Evolutionary conservation across 2,113 vertebrate genomes (phyloP).

Genomic region (Apus apus): DNA sequence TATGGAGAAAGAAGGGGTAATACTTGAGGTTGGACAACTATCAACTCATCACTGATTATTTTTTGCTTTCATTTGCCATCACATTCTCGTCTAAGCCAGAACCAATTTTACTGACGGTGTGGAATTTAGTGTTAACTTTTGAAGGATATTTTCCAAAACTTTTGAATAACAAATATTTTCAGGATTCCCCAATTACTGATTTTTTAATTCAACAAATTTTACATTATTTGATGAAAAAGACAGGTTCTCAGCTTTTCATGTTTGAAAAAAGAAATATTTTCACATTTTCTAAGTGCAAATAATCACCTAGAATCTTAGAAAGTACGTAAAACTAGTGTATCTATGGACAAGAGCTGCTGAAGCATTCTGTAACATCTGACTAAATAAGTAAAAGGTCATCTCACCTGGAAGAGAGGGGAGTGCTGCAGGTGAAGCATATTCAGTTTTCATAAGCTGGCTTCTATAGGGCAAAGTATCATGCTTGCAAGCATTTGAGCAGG

Average conservation of each 20-base stretch:
- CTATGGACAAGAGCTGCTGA: not conserved
- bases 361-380: not conserved
- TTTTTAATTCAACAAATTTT: not conserved
- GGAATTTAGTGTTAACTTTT: not conserved
- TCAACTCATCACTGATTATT: not conserved
- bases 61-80: not conserved
- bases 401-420: not conserved
- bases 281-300: not conserved
- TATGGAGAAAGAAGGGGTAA: not conserved
- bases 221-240: not conserved
- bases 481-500: not conserved
- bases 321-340: not conserved
- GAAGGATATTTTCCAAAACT: not conserved
- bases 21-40: not conserved
- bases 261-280: not conserved
- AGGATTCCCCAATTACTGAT: not conserved
- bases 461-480: not conserved
- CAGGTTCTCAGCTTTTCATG: not conserved
- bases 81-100: not conserved
- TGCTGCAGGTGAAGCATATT: accelerated
- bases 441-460: not conserved
- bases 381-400: not conserved
- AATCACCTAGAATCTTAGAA: not conserved
- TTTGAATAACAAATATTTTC: not conserved
- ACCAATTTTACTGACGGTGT: not conserved